Evolutionary conservation across 2,113 vertebrate species (phyloP), one percentile per base, ranked within the genome.

Genomic region (Etia nguti): DNA sequence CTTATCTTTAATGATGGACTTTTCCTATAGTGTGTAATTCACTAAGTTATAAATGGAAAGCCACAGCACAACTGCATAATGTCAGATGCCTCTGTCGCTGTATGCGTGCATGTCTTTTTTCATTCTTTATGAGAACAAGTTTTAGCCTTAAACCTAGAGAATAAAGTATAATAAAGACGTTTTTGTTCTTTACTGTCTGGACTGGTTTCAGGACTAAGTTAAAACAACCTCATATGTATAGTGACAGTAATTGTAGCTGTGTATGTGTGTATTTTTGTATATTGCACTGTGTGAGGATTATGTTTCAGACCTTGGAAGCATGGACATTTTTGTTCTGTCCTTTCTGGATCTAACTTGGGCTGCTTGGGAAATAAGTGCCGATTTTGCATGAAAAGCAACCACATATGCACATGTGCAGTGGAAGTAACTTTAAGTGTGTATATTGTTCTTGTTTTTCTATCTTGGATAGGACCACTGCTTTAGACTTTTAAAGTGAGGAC

Each of bases 1-100:
- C 87, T 89, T 83, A 79, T 90, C 92, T 93, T 88, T 95, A 96
- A 96, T 95, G 93, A 95, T 24, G 83, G 92, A 92, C 92, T 93
- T 79, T 29, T 88, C 89, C 55, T 90, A 90, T 90, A 89, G 92
- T 88, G 81, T 95, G 83, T 95, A 96, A 95, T 96, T 96, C 93
- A 56, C 57, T 3, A 24, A 88, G 92, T 94, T 96, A 95, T 94
- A 95, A 94, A 68, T 92, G 95, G 95, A 94, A 94, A 90, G 83
- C 94, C 95, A 88, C 91, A 94, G 83, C 4, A 8, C 80, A 79
- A 55, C 73, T 80, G 56, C 59, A 85, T 83, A 90, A 86, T 38
- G 56, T 83, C 41, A 82, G 80, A 90, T 86, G 82, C 86, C 91
- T 80, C 52, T n/a, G 26, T 10, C 79, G 26, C 56, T 83, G 41